A percentile compares a stretch with the other conserved stretches of the same genome.
Conservation (phyloP, 37 sponge, comb jelly and placozoan species). For the Tethya wilhelma region DNA sequence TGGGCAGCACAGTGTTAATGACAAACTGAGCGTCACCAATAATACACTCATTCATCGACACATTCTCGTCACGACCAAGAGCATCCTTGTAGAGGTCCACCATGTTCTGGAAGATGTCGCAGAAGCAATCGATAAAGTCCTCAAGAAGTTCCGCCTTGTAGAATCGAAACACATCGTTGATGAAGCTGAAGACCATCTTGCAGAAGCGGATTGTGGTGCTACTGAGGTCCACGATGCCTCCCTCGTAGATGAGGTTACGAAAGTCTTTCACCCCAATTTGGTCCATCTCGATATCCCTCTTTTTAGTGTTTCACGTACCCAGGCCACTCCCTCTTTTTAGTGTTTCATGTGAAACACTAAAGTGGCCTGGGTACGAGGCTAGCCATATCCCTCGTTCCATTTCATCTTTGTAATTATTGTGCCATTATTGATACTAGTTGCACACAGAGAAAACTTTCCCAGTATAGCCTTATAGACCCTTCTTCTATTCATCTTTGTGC, state of each 20-base stretch:
- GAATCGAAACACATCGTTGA: slow-evolving; percentile 56
- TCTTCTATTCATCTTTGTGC: too few species aligned
- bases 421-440: too few species aligned
- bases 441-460: too few species aligned
- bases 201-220: slow-evolving; percentile 74
- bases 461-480: too few species aligned
- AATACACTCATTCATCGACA: slow-evolving; percentile 55
- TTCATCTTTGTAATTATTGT: too few species aligned
- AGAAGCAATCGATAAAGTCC: slow-evolving; percentile 58
- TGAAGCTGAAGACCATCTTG: slow-evolving; percentile 27
- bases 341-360: too few species aligned
- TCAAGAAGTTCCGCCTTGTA: slow-evolving; percentile 68
- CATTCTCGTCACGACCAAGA: slow-evolving; percentile 37
- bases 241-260: slow-evolving; percentile 49
- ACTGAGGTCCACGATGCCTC: slow-evolving; percentile 74
- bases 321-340: too few species aligned
- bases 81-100: slow-evolving; percentile 59
- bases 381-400: too few species aligned
- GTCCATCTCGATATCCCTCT: slow-evolving; percentile 80
- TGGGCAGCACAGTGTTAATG: slow-evolving; percentile 67
- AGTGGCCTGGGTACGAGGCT: too few species aligned
- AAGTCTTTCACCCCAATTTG: slow-evolving; percentile 71
- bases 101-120: slow-evolving; percentile 67
- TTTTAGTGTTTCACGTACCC: too few species aligned
- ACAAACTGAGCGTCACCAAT: slow-evolving; percentile 56